Evolutionary conservation across 2,888 invertebrate species (phyloP), one percentile per base, ranked within the genome.

Genomic region (Oscheius myriophilus): DNA sequence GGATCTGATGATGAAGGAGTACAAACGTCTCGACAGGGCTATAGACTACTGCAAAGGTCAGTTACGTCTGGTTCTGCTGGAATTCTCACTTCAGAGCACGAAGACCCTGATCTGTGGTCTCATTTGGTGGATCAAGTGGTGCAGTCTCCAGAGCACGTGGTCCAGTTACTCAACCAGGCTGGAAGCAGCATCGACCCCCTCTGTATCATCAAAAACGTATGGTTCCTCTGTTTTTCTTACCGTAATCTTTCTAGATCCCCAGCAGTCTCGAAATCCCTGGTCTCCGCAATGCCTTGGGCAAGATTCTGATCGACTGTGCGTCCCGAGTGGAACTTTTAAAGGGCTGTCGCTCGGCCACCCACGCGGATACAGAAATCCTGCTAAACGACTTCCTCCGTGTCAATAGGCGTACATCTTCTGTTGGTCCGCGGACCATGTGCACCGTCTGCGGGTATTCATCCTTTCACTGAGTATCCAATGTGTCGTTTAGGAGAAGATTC

Each of bases 261-360:
- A 90, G 91, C 0, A 92, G 92, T 1, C 91, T 93, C 88, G 90
- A 92, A 87, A 94, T 98, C 82, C 93, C 93, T 11, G 94, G 94
- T 7, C 69, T 84, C 49, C 69, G 76, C 26, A 75, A 81, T 26
- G 69, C 77, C 14, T 67, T 84, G 14, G 68, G 70, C 1, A 76
- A 78, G 49, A 72, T 84, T 25, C 69, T 84, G 88, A 92, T 93
- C 82, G 97, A 97, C 87, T 96, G 94, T 87, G 93, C 93, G 86
- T 90, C 96, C 70, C 95, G 76, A 59, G 78, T 78, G 11, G 69
- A 73, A 11, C 64, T 75, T 12, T 69, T 74, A 43, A 58, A 65
- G 39, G 69, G 71, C 21, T 68, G 68, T 54, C 14, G 62, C 16
- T 16, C 16, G 41, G 61, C 68, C 16, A 68, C 68, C 9, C 53